Evolutionary conservation across 1,140 invertebrate species (phyloP).

Genomic region (Magallana angulata): DNA sequence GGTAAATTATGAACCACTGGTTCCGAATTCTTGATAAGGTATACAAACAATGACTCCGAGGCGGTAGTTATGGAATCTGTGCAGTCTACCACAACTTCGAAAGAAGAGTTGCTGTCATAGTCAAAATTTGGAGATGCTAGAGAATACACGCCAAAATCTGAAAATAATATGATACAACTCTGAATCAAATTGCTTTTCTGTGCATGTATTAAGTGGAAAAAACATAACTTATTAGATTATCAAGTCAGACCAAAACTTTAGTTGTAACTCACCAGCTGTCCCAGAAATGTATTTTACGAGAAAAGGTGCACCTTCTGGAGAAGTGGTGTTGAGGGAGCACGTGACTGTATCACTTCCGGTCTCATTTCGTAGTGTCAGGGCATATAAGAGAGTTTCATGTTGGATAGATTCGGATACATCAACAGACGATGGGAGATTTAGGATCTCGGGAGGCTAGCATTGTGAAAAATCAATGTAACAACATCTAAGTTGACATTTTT

Average conservation of each 20-base stretch:
- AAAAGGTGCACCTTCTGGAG: conserved; percentile 19
- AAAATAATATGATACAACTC: neutral
- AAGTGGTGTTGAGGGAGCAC: conserved; percentile 1
- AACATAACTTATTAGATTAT: too few relatives aligned
- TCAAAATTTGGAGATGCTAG: conserved; percentile 31
- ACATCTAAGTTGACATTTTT: too few relatives aligned
- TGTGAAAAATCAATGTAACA: too few relatives aligned
- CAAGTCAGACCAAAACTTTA: too few relatives aligned
- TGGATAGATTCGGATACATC: neutral
- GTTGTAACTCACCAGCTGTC: neutral
- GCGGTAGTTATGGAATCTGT: conserved; percentile 9
- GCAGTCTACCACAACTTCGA: neutral
- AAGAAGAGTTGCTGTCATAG: neutral
- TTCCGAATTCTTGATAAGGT: neutral
- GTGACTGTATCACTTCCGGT: conserved; percentile 20
- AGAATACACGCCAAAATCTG: neutral
- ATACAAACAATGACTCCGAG: neutral
- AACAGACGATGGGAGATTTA: conserved; percentile 30
- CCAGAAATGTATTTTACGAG: conserved; percentile 24
- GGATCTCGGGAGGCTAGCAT: conserved; percentile 27
- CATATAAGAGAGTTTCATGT: neutral
- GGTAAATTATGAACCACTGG: conserved; percentile 36
- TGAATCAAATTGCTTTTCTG: too few relatives aligned
- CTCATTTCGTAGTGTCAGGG: neutral
- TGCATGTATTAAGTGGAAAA: too few relatives aligned